Conservation (phyloP, 2,113 vertebrate species). For the Gambusia affinis region DNA sequence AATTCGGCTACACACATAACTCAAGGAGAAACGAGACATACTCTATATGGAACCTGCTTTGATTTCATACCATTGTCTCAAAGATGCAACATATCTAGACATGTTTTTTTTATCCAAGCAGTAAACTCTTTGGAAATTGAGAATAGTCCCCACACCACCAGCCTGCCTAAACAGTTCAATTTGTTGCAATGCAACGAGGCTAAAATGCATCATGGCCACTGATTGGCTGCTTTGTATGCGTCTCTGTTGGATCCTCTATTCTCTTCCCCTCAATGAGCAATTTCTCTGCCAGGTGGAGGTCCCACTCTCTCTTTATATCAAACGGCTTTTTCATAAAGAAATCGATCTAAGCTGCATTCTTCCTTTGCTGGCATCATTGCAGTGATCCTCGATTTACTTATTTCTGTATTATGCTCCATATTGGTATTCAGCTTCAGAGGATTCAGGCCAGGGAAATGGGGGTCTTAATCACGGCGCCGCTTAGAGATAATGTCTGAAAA, state of each 20-base stretch:
- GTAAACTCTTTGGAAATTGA: slow-evolving; percentile 24
- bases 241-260: slow-evolving; percentile 29
- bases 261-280: slow-evolving; percentile 50
- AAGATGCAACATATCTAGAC: neutral
- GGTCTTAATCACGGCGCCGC: slow-evolving; percentile 8
- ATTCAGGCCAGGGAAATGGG: neutral
- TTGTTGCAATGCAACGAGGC: slow-evolving; percentile 39
- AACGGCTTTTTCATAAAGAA: slow-evolving; percentile 26
- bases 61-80: slow-evolving; percentile 15
- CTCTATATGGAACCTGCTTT: slow-evolving; percentile 1
- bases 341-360: slow-evolving; percentile 31
- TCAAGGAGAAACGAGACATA: slow-evolving; percentile 11
- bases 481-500: slow-evolving; percentile 14
- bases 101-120: neutral
- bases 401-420: neutral
- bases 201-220: slow-evolving; percentile 49
- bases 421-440: neutral
- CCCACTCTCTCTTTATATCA: slow-evolving; percentile 8
- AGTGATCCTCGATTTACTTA: slow-evolving; percentile 17
- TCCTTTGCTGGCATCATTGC: slow-evolving; percentile 13
- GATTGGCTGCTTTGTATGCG: slow-evolving; percentile 29
- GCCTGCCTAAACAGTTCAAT: slow-evolving; percentile 54
- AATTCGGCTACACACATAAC: slow-evolving; percentile 20
- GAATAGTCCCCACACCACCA: slow-evolving; percentile 20
- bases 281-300: slow-evolving; percentile 41